phyloP scores from a whole-genome alignment of 1,140 invertebrate genomes.

The Linepithema humile region DNA sequence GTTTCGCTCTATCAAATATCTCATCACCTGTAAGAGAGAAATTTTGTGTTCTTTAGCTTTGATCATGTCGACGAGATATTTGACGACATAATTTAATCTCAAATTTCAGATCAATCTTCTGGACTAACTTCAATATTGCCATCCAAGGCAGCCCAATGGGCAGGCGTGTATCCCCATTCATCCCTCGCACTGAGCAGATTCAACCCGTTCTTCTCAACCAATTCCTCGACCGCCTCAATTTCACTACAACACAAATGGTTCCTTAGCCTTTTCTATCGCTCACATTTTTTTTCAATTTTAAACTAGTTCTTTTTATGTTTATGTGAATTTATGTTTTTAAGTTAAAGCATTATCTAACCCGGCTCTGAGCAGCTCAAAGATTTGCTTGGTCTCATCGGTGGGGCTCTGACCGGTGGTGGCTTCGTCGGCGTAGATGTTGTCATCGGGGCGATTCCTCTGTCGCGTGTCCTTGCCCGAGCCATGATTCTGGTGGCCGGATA shows the following conservation, averaged over 20 bases:
- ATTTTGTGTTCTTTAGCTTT: neutral
- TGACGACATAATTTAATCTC: no score
- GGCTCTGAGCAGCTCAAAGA: conserved; percentile 81
- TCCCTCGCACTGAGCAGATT: conserved; percentile 91
- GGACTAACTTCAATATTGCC: conserved; percentile 89
- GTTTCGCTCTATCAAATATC: conserved; percentile 92
- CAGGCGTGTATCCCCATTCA: conserved; percentile 96
- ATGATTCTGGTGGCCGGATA: conserved; percentile 85
- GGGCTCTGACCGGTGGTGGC: conserved; percentile 76
- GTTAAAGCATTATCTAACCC: conserved; percentile 69
- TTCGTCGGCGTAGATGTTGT: conserved; percentile 81
- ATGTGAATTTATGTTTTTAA: neutral
- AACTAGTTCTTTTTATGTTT: neutral
- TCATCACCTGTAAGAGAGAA: conserved; percentile 86
- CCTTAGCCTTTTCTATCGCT: neutral
- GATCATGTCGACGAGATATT: no score
- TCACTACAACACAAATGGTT: conserved; percentile 84
- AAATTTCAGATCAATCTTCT: no score
- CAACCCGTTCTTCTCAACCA: conserved; percentile 90
- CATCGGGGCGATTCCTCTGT: conserved; percentile 76
- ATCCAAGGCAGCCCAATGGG: conserved; percentile 95
- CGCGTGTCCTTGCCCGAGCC: conserved; percentile 63
- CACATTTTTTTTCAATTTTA: neutral
- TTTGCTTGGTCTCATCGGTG: conserved; percentile 78
- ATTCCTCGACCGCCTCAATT: conserved; percentile 89